Evolutionary conservation across 2,888 invertebrate species (phyloP), one percentile per base, ranked within the genome.

Genomic region (Achlya flavicornis): DNA sequence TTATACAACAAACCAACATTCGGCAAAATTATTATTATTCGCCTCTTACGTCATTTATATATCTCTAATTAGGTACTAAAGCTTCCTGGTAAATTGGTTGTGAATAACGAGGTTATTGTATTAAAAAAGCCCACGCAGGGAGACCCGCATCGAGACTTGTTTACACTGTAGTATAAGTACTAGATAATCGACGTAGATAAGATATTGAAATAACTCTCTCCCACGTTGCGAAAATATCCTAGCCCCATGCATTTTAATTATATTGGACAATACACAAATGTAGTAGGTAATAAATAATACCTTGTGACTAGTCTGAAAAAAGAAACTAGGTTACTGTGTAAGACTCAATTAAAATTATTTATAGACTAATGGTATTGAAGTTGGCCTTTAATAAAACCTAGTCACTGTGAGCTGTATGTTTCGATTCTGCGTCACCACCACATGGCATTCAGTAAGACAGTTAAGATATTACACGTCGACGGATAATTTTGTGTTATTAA

Each of bases 311-410:
- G 41, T n/a, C 38, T 12, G 11, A 43, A 61, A 61, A 58, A 65
- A 69, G 4, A 57, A 77, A 76, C 58, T 78, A 73, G 78, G 78
- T 71, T 71, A 63, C 60, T 41, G 60, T 33, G 2, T 61, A 63
- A 68, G 70, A 48, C 59, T 62, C 48, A 7, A 58, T 33, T 43
- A 41, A 60, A 19, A 43, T 62, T 73, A 69, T 75, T 71, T 65
- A 65, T 74, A 73, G 65, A 66, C 43, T 38, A 67, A 71, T 71
- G 19, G 63, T 62, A 63, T 43, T 63, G 58, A 57, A 61, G 62
- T 64, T 65, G 41, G 60, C 19, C 60, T 19, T 12, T 38, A 26
- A 41, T 46, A 46, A 46, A 46, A 10, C 46, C 26, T 46, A 43
- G 46, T 60, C 38, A 26, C 41, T 60, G 41, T 26, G 53, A 1